Evolutionary conservation across 2,797 vertebrate genomes (phyloP).

Genomic region (Falco berigora): DNA sequence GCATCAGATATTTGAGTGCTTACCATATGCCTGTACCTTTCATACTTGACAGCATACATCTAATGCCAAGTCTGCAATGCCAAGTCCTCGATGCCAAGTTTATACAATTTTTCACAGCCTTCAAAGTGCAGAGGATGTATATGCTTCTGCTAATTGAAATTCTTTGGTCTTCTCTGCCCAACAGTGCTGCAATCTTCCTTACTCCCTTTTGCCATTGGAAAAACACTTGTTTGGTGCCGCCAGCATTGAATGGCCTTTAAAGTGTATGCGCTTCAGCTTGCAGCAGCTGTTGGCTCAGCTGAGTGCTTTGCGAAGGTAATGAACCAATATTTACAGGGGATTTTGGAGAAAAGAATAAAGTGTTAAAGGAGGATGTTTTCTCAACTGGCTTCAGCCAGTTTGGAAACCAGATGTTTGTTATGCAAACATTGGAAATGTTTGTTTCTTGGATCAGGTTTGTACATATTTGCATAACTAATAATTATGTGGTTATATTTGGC

Average conservation of each 20-base stretch:
- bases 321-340: neutral
- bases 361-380: neutral
- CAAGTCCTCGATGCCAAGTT: neutral
- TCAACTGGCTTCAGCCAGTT: neutral
- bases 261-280: neutral
- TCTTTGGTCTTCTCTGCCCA: neutral
- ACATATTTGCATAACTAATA: neutral
- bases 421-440: neutral
- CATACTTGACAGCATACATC: neutral
- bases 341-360: neutral
- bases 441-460: neutral
- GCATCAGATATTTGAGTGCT: neutral
- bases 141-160: neutral
- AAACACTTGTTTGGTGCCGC: neutral
- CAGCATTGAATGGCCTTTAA: neutral
- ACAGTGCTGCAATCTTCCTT: neutral
- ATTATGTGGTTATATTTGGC: neutral
- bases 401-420: neutral
- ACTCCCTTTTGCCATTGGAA: neutral
- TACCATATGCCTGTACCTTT: conserved; percentile 7
- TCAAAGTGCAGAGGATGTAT: neutral
- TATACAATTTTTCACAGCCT: neutral
- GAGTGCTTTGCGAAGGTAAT: neutral
- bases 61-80: neutral
- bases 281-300: neutral